Conservation (phyloP, 2,113 vertebrate genomes). For the Xiphias gladius region DNA sequence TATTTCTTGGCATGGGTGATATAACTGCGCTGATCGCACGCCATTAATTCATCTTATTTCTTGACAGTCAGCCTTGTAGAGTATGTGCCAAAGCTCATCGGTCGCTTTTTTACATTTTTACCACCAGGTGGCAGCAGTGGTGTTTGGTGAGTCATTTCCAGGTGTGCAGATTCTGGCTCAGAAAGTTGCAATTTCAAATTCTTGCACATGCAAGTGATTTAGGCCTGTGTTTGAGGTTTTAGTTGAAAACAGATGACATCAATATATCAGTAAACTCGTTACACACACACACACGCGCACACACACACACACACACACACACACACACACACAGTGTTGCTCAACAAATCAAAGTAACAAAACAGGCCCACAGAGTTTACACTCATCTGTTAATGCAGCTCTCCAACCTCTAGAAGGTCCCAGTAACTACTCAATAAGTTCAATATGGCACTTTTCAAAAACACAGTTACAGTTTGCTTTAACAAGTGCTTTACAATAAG, state of each 20-base stretch:
- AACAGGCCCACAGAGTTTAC: neutral
- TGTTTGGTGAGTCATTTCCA: neutral
- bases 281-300: too few species aligned
- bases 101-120: neutral
- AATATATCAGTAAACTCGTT: too few species aligned
- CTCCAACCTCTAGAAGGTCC: neutral
- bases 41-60: neutral
- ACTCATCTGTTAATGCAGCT: neutral
- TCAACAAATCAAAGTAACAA: neutral
- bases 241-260: neutral
- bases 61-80: neutral
- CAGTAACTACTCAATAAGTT: neutral
- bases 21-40: neutral
- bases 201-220: neutral
- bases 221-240: neutral
- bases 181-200: neutral
- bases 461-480: too few species aligned
- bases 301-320: too few species aligned
- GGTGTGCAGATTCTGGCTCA: neutral
- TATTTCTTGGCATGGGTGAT: neutral
- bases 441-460: too few species aligned
- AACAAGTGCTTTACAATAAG: too few species aligned
- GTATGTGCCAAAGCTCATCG: neutral
- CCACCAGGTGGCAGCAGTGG: constrained; percentile 53
- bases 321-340: neutral